Percentiles rank a stretch among this genome's conserved stretches.
Evolutionary conservation across 2,888 invertebrate species (phyloP).

Genomic region (Idaea straminata): DNA sequence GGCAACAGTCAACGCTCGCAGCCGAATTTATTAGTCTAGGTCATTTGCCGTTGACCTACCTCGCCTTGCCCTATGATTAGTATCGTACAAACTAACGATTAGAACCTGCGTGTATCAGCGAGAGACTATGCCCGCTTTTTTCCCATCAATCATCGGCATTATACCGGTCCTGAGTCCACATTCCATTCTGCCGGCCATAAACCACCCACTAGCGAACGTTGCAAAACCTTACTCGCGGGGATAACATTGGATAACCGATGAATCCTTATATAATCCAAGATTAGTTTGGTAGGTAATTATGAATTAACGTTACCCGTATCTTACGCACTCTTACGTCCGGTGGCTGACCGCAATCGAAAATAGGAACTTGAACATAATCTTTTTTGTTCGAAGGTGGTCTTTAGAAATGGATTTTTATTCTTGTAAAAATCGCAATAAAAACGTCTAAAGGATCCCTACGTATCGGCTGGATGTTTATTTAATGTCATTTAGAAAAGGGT

Average conservation of each 20-base stretch:
- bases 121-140: background rate
- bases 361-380: conserved; percentile 6
- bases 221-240: conserved; percentile 22
- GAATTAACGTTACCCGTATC: conserved; percentile 19
- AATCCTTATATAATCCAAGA: conserved; percentile 16
- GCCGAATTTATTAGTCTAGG: conserved; percentile 1
- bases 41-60: background rate
- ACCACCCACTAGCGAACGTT: conserved; percentile 19
- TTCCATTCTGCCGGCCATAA: conserved; percentile 35
- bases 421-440: background rate
- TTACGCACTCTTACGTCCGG: conserved; percentile 19
- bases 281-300: conserved; percentile 25
- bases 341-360: conserved; percentile 19
- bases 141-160: background rate
- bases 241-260: conserved; percentile 4
- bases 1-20: background rate
- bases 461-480: too few relatives aligned
- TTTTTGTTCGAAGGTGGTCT: background rate
- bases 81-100: background rate
- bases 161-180: conserved; percentile 23
- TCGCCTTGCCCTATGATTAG: background rate
- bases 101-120: background rate
- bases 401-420: background rate
- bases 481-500: too few relatives aligned
- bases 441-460: too few relatives aligned